Base-by-base conservation (phyloP, 2,113 vertebrate species). In the Meriones unguiculatus region DNA sequence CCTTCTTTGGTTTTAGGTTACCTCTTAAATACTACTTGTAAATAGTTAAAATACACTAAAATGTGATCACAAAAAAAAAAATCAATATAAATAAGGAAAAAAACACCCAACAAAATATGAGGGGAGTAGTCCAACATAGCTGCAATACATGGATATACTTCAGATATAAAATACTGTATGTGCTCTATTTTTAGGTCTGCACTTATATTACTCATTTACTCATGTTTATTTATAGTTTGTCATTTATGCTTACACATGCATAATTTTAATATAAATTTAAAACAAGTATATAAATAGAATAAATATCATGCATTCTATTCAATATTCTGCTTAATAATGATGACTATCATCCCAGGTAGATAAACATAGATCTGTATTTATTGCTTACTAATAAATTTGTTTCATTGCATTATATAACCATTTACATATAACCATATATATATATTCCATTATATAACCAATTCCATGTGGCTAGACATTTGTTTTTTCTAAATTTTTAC, bases 1-100 rank as follows among this genome's bases (percentile, higher is more conserved):
- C 24, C n/a, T 94, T 75, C 50, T 32, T 88, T 65, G 18, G 76
- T 80, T 88, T 93, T 50, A 75, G 24, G 38, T 75, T 67, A 78
- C 30, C 67, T 69, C 25, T 11, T 93, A 91, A 93, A 75, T 52
- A 92, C 15, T 24, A 97, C 35, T 89, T 86, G 85, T 32, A 91
- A 88, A 78, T 70, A 86, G 85, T 95, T 86, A 85, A 92, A 90
- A 30, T 64, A 78, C 1, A 92, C 7, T 84, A 89, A 96, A 89
- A 90, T 89, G n/a, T 0, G 4, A 84, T 59, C n/a, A 81, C n/a
- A 90, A 52, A 81, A 93, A 41, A 41, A 94, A 84, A 28, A 62
- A 82, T 25, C 10, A 80, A 86, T 38, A 93, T 1, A 41, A 94
- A 93, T 41, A 91, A 32, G 14, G 15, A 89, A 90, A 95, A 95